Conservation (phyloP, 2,888 invertebrate genomes). For the Prosapia bicincta region DNA sequence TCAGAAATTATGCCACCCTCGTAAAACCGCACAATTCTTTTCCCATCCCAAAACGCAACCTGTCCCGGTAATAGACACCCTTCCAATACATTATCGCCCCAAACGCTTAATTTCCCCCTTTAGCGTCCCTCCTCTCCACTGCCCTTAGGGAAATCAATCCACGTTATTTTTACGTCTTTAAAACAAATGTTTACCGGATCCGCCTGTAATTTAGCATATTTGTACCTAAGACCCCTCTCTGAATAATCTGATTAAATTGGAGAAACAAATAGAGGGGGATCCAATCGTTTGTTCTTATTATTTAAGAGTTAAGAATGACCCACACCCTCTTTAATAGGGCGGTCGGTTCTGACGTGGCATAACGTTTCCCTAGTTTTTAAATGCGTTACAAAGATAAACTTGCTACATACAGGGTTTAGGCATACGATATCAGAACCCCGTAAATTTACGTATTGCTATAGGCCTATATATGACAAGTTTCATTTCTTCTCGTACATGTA, state of each 20-base stretch:
- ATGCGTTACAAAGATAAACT: too few species aligned
- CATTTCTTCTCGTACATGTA: too few species aligned
- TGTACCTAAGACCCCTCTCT: neutral
- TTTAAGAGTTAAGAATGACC: neutral
- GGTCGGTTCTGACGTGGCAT: too few species aligned
- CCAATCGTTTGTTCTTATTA: neutral
- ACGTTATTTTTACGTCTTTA: neutral
- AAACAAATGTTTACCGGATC: neutral
- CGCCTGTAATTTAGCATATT: neutral
- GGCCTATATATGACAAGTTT: too few species aligned
- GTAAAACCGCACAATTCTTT: too few species aligned
- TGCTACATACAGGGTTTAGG: too few species aligned
- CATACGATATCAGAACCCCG: too few species aligned
- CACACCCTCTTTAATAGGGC: too few species aligned
- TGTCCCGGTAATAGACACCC: neutral
- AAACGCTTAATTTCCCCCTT: neutral
- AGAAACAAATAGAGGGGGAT: neutral
- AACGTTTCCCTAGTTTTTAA: too few species aligned
- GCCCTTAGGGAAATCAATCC: neutral
- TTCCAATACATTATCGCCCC: neutral
- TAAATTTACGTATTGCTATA: too few species aligned
- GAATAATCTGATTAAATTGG: neutral
- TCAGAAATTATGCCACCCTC: too few species aligned
- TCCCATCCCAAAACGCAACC: neutral
- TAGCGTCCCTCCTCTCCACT: neutral